phyloP scores from a whole-genome alignment of 2,888 invertebrate species.

The Sinhomidia bicolor region DNA sequence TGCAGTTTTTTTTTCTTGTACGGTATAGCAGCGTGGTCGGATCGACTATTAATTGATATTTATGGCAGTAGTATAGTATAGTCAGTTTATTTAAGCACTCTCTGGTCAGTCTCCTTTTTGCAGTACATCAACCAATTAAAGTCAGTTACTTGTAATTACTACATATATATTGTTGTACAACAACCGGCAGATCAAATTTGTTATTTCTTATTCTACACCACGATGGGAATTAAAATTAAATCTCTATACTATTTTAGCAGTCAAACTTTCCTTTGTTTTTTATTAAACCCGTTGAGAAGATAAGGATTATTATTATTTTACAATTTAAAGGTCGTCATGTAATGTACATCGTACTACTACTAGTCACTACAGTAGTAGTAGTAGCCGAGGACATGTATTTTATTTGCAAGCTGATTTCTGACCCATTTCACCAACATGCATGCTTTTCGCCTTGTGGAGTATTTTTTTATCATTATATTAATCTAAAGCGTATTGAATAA shows the following conservation, averaged over 20 bases:
- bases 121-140: not conserved
- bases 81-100: not conserved
- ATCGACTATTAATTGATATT: too few relatives aligned
- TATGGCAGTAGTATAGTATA: too few relatives aligned
- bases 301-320: slow-evolving; percentile 39
- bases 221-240: not conserved
- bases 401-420: slow-evolving; percentile 3
- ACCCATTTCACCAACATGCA: not conserved
- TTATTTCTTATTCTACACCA: not conserved
- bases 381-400: too few relatives aligned
- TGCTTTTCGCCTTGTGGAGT: too few relatives aligned
- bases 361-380: not conserved
- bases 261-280: slow-evolving; percentile 36
- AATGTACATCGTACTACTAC: not conserved
- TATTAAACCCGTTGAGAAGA: slow-evolving; percentile 14
- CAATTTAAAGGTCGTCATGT: slow-evolving; percentile 23
- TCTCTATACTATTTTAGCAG: not conserved
- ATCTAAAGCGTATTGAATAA: too few relatives aligned
- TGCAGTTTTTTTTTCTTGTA: too few relatives aligned
- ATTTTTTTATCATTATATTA: too few relatives aligned
- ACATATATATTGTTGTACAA: not conserved
- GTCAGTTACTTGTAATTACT: not conserved
- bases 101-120: not conserved
- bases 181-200: not conserved
- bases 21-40: too few relatives aligned